Base-by-base conservation (phyloP, 2,888 invertebrate genomes). In the Drosophila histrio region DNA sequence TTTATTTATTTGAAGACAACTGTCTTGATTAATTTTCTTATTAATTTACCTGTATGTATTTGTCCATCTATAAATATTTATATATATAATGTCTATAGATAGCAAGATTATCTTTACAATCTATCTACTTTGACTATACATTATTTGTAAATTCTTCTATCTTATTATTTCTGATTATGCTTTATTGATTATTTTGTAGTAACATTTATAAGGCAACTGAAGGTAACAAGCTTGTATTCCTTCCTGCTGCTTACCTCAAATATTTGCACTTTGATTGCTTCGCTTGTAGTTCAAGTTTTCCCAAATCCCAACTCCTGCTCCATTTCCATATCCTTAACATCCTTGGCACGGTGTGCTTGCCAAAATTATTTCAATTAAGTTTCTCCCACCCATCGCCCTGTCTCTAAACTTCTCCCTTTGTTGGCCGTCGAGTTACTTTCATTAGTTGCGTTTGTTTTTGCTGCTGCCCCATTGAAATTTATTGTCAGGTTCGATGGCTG, bases 321-420 rank as follows among this genome's bases (percentile, higher is more conserved):
- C 39, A 30, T 32, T 30, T 32, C 9, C 26, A 56, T 38, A 28
- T 26, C 11, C 54, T 57, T 39, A 26, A 34, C 24, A 36, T 43
- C 34, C 64, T 22, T 39, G 54, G 19, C 32, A 30, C 36, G 49
- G 30, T 58, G 57, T 9, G 75, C 53, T 63, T 50, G 67, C 61
- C 64, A 53, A 79, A 83, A 83, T 83, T 72, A 86, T 83, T 86
- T 83, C 83, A 83, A 86, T 83, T 83, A 83, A 83, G 87, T 83
- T 86, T 86, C 78, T 69, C 36, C 61, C 11, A 41, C 6, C 39
- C 38, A 28, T 11, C n/a, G n/a, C 2, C 7, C 19, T 30, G 1
- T 7, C 8, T 22, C 8, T 13, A 2, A 24, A 9, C 9, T 3
- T 24, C 39, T 49, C 6, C 28, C 39, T 49, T 19, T 26, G 52